Conservation (phyloP, 2,113 vertebrate genomes). For the Phodopus roborovskii region DNA sequence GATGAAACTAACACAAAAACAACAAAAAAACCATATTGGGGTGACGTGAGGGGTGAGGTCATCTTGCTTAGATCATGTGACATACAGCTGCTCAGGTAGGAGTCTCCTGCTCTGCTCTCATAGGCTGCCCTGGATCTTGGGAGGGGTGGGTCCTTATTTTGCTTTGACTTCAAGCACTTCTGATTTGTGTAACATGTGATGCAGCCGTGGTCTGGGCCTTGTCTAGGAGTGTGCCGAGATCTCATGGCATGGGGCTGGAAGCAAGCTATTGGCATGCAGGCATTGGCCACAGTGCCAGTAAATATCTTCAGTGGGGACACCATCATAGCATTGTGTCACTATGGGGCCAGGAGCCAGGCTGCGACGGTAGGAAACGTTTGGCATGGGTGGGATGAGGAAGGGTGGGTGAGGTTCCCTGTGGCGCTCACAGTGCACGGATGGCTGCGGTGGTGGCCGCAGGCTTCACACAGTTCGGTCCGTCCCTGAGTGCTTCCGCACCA, state of each 20-base stretch:
- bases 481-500: constrained; percentile 93
- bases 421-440: constrained; percentile 87
- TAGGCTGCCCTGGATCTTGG: not conserved
- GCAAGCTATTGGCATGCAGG: constrained; percentile 88
- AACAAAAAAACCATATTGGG: not conserved
- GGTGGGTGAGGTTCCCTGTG: constrained; percentile 76
- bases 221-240: constrained; percentile 46
- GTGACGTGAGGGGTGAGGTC: not conserved
- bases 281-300: constrained; percentile 86
- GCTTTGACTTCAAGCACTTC: constrained; percentile 76
- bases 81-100: constrained; percentile 40
- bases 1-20: constrained; percentile 71
- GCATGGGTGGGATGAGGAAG: constrained; percentile 88
- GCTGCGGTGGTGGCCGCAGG: constrained; percentile 77
- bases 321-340: constrained; percentile 50
- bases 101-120: constrained; percentile 1
- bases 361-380: constrained; percentile 86
- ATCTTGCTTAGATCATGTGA: constrained; percentile 62
- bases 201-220: constrained; percentile 76
- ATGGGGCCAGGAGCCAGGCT: constrained; percentile 11
- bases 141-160: constrained; percentile 11
- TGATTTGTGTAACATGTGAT: constrained; percentile 20
- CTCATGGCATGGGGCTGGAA: constrained; percentile 72
- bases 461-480: constrained; percentile 96
- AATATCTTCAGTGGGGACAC: constrained; percentile 79